phyloP scores from a whole-genome alignment of 1,140 invertebrate species.

The Calephelis nemesis region DNA sequence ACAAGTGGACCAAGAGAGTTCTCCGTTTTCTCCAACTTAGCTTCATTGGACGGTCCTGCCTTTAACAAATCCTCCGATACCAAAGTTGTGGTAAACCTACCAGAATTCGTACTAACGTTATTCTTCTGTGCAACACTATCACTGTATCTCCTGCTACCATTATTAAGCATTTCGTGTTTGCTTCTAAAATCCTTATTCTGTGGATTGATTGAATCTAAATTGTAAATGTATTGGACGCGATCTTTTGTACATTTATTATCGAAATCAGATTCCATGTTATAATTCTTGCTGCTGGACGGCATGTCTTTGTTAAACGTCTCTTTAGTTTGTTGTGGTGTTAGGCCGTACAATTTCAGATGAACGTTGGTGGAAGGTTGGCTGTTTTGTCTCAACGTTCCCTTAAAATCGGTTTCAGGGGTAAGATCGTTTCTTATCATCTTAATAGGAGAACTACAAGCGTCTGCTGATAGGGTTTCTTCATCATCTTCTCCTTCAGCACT shows the following conservation, averaged over 20 bases:
- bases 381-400: conserved; percentile 28
- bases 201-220: conserved; percentile 53
- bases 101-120: conserved; percentile 40
- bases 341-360: conserved; percentile 52
- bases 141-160: conserved; percentile 62
- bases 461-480: conserved; percentile 78
- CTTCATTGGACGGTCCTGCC: conserved; percentile 44
- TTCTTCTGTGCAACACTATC: conserved; percentile 63
- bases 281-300: conserved; percentile 68
- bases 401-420: conserved; percentile 31
- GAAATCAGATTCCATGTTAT: conserved; percentile 50
- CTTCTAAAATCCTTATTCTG: conserved; percentile 50
- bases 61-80: conserved; percentile 52
- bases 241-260: conserved; percentile 60
- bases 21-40: conserved; percentile 35
- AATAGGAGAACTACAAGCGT: conserved; percentile 54
- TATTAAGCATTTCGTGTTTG: conserved; percentile 53
- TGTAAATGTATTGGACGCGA: conserved; percentile 37
- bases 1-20: conserved; percentile 33
- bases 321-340: conserved; percentile 59
- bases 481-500: conserved; percentile 77
- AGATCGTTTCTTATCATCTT: conserved; percentile 65
- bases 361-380: conserved; percentile 37
- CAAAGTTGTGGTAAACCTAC: conserved; percentile 64
- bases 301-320: conserved; percentile 65